Evolutionary conservation across 2,888 invertebrate species (phyloP).

Genomic region (Elmis aenea): DNA sequence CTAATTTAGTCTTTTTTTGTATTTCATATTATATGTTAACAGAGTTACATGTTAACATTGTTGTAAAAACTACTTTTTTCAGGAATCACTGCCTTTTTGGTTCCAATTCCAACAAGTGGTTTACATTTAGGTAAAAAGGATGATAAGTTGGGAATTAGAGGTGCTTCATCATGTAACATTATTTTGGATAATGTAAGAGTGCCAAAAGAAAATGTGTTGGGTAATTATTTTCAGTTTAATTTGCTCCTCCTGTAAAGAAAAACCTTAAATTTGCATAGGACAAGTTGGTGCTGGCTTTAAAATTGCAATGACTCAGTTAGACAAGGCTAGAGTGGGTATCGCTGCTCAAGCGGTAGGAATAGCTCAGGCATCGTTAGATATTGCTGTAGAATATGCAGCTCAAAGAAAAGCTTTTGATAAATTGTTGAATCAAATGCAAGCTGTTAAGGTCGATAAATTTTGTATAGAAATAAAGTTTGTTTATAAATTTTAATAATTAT

Average conservation of each 20-base stretch:
- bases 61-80: too few relatives aligned
- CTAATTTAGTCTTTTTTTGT: too few relatives aligned
- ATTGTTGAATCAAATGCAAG: conserved; percentile 59
- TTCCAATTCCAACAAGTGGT: conserved; percentile 59
- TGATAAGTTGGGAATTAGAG: conserved; percentile 68
- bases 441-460: conserved; percentile 60
- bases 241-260: too few relatives aligned
- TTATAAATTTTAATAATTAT: conserved; percentile 15
- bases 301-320: conserved; percentile 67
- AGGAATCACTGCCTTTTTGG: conserved; percentile 59
- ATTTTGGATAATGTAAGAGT: conserved; percentile 63
- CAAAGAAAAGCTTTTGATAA: conserved; percentile 63
- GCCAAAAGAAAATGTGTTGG: conserved; percentile 51
- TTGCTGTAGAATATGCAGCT: conserved; percentile 63
- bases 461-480: neutral
- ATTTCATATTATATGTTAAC: too few relatives aligned
- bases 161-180: conserved; percentile 65
- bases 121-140: conserved; percentile 64
- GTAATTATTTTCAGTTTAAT: conserved; percentile 17
- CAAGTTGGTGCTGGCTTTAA: conserved; percentile 62
- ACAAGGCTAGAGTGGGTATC: conserved; percentile 69
- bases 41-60: too few relatives aligned
- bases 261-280: too few relatives aligned
- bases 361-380: conserved; percentile 69
- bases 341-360: conserved; percentile 73